Evolutionary conservation across 64 coral and sea anemone genomes (phyloP).

Genomic region (Anthopleura sola): DNA sequence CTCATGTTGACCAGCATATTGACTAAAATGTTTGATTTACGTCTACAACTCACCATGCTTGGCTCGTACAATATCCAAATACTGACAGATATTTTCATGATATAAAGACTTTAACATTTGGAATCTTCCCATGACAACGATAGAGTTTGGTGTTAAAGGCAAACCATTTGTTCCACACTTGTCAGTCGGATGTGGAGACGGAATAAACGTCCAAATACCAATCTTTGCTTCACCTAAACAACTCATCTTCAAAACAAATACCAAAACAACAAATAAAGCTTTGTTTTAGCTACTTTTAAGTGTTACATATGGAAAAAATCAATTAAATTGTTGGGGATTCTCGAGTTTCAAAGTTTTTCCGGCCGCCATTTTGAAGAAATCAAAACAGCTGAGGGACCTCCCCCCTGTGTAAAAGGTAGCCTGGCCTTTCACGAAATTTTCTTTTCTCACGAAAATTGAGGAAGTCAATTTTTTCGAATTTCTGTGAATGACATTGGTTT

Average conservation of each 20-base stretch:
- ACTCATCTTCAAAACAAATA: constrained; percentile 47
- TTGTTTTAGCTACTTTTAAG: neutral
- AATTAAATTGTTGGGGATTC: neutral
- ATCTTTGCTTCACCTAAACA: constrained; percentile 77
- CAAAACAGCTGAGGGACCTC: constrained; percentile 1
- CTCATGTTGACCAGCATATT: too few species aligned
- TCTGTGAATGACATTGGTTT: constrained; percentile 13
- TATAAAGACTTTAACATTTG: constrained; percentile 70
- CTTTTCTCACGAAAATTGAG: neutral
- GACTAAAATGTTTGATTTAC: too few species aligned
- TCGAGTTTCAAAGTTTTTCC: neutral
- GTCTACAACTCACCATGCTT: constrained; percentile 74
- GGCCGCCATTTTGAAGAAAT: constrained; percentile 34
- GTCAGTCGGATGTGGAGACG: constrained; percentile 83
- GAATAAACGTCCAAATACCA: constrained; percentile 93
- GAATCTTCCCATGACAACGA: constrained; percentile 90
- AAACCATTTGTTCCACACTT: constrained; percentile 93
- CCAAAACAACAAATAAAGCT: neutral
- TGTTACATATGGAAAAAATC: neutral
- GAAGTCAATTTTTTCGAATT: constrained; percentile 13
- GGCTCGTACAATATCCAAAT: constrained; percentile 86
- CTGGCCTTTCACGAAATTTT: neutral
- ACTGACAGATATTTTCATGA: constrained; percentile 93
- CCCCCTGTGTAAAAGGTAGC: neutral
- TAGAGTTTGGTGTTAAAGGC: constrained; percentile 94